A percentile compares a stretch with the other conserved stretches of the same genome.
phyloP scores from a whole-genome alignment of 2,113 vertebrate genomes.

The Seriola aureovittata region DNA sequence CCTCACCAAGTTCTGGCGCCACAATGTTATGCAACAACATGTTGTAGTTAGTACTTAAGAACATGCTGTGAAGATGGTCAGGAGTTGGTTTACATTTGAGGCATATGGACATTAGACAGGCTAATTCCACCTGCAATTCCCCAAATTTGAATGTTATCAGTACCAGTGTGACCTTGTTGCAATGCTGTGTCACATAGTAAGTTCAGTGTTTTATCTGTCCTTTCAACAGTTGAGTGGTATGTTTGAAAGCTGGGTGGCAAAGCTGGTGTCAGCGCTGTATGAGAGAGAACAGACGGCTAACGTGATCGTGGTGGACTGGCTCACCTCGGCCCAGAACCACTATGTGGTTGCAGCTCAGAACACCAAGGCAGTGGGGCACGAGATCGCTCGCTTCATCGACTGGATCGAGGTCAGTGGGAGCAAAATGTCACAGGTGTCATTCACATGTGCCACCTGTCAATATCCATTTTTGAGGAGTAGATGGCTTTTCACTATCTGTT shows the following conservation, averaged over 20 bases:
- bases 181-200: background rate
- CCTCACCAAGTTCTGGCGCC: background rate
- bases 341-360: conserved; percentile 84
- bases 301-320: conserved; percentile 87
- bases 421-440: background rate
- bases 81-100: background rate
- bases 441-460: background rate
- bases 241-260: conserved; percentile 86
- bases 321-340: conserved; percentile 84
- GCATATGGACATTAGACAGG: background rate
- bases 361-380: conserved; percentile 82
- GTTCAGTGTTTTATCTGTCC: background rate
- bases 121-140: background rate
- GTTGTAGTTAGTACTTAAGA: background rate
- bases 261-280: conserved; percentile 83
- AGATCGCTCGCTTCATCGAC: conserved; percentile 83
- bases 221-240: conserved; percentile 82
- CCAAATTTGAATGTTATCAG: background rate
- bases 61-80: background rate
- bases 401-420: conserved; percentile 84
- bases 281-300: conserved; percentile 81
- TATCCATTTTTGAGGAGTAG: background rate
- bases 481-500: background rate
- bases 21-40: conserved; percentile 9
- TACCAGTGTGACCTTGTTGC: background rate